These are phyloP conservation scores for Augochlorella aurata DNA, from an alignment of 2,888 invertebrate species.

Conservation along the genomic window DNA sequence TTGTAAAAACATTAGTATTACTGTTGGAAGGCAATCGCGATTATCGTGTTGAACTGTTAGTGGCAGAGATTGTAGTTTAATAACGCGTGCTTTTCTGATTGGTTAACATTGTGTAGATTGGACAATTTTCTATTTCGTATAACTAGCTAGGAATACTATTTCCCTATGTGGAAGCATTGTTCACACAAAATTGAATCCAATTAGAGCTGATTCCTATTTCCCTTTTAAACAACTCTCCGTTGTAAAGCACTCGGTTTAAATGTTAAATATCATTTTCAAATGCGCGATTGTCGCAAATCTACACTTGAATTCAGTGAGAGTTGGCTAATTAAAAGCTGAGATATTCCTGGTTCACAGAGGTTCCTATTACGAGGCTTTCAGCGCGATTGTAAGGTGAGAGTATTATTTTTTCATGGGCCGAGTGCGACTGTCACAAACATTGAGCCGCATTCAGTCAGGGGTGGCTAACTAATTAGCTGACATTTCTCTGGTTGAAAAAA, in stretches of 20 bases:
- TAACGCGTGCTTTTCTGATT: too few species aligned
- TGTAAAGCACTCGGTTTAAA: not conserved
- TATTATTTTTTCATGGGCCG: not conserved
- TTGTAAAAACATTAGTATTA: too few species aligned
- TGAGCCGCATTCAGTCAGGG: not conserved
- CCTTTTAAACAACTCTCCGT: not conserved
- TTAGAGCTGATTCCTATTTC: too few species aligned
- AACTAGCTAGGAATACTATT: too few species aligned
- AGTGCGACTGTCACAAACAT: conserved; percentile 3
- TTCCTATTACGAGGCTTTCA: not conserved
- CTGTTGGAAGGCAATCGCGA: too few species aligned
- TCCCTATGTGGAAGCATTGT: too few species aligned
- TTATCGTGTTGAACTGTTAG: too few species aligned
- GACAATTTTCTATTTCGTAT: not conserved
- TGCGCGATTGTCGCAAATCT: not conserved
- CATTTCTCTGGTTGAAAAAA: not conserved
- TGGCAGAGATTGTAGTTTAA: too few species aligned
- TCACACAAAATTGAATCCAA: too few species aligned
- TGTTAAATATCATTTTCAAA: not conserved
- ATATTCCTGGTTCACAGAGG: not conserved
- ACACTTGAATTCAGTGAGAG: not conserved
- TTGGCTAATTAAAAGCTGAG: not conserved
- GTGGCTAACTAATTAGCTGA: not conserved
- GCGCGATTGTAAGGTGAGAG: not conserved
- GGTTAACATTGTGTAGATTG: not conserved